Conservation (phyloP, 2,797 vertebrate species). For the Stomatorhinus walkeri region DNA sequence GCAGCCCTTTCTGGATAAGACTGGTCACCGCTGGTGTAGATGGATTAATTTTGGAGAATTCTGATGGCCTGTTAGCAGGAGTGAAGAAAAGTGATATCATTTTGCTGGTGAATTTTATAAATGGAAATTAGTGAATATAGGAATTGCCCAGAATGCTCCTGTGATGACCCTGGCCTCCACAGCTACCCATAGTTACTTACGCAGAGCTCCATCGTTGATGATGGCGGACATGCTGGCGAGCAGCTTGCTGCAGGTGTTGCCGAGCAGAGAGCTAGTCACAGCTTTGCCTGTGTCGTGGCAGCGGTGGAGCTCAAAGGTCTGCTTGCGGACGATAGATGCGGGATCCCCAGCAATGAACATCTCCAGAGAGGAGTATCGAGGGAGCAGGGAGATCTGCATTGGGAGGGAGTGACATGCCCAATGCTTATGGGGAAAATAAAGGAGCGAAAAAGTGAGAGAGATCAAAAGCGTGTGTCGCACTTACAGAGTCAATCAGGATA, state of each 20-base stretch:
- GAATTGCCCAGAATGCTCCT: neutral
- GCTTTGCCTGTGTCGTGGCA: constrained; percentile 72
- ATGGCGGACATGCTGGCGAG: constrained; percentile 82
- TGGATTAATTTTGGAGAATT: neutral
- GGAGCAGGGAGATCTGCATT: constrained; percentile 75
- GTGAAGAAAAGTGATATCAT: neutral
- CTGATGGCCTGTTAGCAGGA: neutral
- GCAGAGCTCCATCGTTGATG: constrained; percentile 75
- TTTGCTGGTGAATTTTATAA: neutral
- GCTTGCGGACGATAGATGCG: constrained; percentile 62
- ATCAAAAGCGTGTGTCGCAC: constrained; percentile 23
- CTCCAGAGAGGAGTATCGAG: constrained; percentile 77
- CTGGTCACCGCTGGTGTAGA: neutral
- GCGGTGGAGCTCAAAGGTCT: constrained; percentile 80
- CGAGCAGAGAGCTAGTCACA: constrained; percentile 57
- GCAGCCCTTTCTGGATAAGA: neutral
- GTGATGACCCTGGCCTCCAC: neutral
- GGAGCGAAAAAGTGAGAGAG: neutral
- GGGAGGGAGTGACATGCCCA: neutral
- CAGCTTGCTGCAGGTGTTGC: constrained; percentile 74
- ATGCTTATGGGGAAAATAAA: neutral
- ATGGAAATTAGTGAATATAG: neutral
- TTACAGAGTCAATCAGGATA: constrained; percentile 87
- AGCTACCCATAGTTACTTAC: constrained; percentile 55
- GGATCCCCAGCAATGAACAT: constrained; percentile 82